Conservation (phyloP, 2,888 invertebrate species). For the Strigamia crassipes region DNA sequence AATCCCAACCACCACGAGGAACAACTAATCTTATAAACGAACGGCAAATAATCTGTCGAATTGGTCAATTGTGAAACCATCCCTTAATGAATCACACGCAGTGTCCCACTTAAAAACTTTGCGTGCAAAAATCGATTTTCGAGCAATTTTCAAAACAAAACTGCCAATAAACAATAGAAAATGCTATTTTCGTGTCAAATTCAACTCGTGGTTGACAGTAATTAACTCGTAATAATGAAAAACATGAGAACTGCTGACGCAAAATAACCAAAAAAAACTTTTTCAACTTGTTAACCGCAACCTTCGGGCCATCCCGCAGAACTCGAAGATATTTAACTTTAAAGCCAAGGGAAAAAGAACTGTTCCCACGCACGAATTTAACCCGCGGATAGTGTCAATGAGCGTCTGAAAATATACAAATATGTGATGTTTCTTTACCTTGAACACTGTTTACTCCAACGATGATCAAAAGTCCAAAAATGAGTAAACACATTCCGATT, state of each 20-base stretch:
- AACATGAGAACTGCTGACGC: too few species aligned
- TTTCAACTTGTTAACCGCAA: not conserved
- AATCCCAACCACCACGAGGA: slow-evolving; percentile 13
- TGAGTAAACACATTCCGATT: slow-evolving; percentile 38
- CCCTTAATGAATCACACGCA: too few species aligned
- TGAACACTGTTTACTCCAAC: slow-evolving; percentile 42
- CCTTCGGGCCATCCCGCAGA: not conserved
- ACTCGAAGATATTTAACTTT: not conserved
- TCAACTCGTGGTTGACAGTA: too few species aligned
- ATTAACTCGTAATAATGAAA: too few species aligned
- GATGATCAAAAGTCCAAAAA: slow-evolving; percentile 42
- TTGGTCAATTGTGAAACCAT: too few species aligned
- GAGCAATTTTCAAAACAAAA: too few species aligned
- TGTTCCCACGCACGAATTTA: not conserved
- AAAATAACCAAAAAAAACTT: not conserved
- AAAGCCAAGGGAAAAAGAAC: not conserved
- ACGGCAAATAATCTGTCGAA: not conserved
- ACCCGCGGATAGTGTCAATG: not conserved
- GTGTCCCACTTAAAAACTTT: too few species aligned
- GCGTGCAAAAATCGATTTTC: too few species aligned
- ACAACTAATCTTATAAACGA: not conserved
- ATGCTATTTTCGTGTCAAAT: too few species aligned
- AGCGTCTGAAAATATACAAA: not conserved
- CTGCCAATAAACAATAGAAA: too few species aligned
- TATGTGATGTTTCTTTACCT: not conserved